Percentiles rank a stretch among this genome's conserved stretches.
These are phyloP conservation scores for Pogonomyrmex barbatus DNA, from an alignment of 1,140 invertebrate genomes.

Conservation along the genomic window DNA sequence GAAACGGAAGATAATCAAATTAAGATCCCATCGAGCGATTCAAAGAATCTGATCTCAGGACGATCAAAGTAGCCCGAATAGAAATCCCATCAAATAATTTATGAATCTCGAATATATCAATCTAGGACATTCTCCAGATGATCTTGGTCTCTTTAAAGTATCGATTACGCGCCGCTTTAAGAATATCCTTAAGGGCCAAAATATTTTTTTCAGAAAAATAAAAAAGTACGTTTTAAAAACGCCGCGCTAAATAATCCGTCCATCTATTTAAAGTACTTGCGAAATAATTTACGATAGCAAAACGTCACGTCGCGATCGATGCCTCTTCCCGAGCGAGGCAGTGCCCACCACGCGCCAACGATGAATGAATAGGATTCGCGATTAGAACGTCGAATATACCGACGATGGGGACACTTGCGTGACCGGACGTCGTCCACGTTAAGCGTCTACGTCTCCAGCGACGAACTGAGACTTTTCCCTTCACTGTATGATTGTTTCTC, in stretches of 20 bases:
- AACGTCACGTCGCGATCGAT: neutral
- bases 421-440: slow-evolving; percentile 27
- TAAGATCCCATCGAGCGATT: neutral
- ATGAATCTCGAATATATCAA: neutral
- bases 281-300: neutral
- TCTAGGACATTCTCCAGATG: neutral
- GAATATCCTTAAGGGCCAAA: neutral
- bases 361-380: slow-evolving; percentile 27
- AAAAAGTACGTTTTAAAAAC: neutral
- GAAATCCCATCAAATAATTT: slow-evolving; percentile 1
- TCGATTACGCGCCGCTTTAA: neutral
- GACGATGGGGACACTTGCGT: slow-evolving; percentile 12
- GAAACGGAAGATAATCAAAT: neutral
- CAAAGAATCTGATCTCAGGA: neutral
- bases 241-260: neutral
- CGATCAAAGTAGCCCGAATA: neutral
- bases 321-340: neutral
- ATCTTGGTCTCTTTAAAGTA: neutral
- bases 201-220: too few relatives aligned
- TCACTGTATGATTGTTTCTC: slow-evolving; percentile 2
- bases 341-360: neutral
- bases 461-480: slow-evolving; percentile 33
- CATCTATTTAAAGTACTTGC: neutral
- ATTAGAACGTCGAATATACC: slow-evolving; percentile 11
- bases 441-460: neutral